Base-by-base conservation (phyloP, 2,113 vertebrate genomes). In the Accipiter virgatus region DNA sequence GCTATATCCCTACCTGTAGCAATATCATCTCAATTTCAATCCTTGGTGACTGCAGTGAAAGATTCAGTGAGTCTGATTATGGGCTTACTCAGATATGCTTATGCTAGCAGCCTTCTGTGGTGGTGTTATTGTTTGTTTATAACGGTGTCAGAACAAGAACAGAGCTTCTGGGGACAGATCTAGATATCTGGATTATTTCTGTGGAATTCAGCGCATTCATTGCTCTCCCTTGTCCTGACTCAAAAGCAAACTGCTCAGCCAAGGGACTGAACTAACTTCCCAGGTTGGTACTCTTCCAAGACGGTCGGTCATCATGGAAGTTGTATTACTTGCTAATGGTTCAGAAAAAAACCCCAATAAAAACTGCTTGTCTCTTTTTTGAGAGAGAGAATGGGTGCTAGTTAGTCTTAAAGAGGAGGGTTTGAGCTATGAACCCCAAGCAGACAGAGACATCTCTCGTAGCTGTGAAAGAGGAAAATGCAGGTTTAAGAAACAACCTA, bases 301-400 rank as follows among this genome's bases (percentile, higher is more conserved):
- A 32, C 56, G 31, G 16, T 58, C 56, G 31, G 16, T 58, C 36
- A 42, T 45, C 2, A 2, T 52, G 31, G n/a, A 73, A 55, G 13
- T 36, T 68, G 29, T 58, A 26, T 52, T 27, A 29, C 47, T 72
- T 67, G 42, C 14, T 36, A 40, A 4, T 50, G 53, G 36, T 50
- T 72, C 6, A 68, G 16, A 17, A 63, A 72, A 52, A 27, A 27
- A 36, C 3, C 3, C 7, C 53, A 53, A 11, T 72, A 36, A 62
- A 62, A 56, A 2, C 32, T 26, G 23, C 10, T 32, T 45, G 25
- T 53, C 36, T 63, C 17, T 21, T 50, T 75, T 86, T 10, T 42
- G 42, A 31, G 59, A 61, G 56, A n/a, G 18, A 55, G 23, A 63
- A n/a, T 0, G 4, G 22, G 23, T 0, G 1, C 6, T 34, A n/a